Percentiles rank a stretch among this genome's conserved stretches.
Evolutionary conservation across 2,113 vertebrate species (phyloP).

Genomic region (Oryzias curvinotus): DNA sequence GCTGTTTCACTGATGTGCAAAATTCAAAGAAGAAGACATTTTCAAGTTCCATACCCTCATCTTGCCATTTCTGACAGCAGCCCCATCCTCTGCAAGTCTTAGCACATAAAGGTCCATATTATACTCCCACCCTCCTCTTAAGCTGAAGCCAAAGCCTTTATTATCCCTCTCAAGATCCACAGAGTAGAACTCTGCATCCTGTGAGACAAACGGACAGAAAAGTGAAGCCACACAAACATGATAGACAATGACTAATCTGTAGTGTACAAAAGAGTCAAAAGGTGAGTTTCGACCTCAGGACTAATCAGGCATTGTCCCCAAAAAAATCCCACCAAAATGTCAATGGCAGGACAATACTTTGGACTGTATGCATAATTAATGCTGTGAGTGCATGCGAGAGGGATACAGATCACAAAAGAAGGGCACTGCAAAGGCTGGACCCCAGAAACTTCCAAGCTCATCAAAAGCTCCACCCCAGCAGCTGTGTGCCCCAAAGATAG

Average conservation of each 20-base stretch:
- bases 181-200: constrained; percentile 96
- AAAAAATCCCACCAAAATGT: constrained; percentile 41
- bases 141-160: constrained; percentile 97
- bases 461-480: constrained; percentile 17
- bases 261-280: constrained; percentile 16
- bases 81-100: constrained; percentile 94
- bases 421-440: constrained; percentile 50
- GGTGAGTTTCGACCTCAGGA: constrained; percentile 40
- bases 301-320: constrained; percentile 47
- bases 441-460: constrained; percentile 7
- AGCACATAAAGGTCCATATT: constrained; percentile 98
- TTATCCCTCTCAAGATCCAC: constrained; percentile 95
- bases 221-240: constrained; percentile 56
- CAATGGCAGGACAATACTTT: constrained; percentile 45
- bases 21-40: neutral
- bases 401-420: constrained; percentile 47
- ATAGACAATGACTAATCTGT: constrained; percentile 38
- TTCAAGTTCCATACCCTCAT: constrained; percentile 86
- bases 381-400: constrained; percentile 30
- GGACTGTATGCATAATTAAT: constrained; percentile 63
- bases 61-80: constrained; percentile 93
- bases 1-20: too few relatives aligned
- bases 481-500: neutral
- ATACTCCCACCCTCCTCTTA: constrained; percentile 95
- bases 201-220: constrained; percentile 50